Evolutionary conservation across 2,113 vertebrate genomes (phyloP).

Genomic region (Macrotis lagotis): DNA sequence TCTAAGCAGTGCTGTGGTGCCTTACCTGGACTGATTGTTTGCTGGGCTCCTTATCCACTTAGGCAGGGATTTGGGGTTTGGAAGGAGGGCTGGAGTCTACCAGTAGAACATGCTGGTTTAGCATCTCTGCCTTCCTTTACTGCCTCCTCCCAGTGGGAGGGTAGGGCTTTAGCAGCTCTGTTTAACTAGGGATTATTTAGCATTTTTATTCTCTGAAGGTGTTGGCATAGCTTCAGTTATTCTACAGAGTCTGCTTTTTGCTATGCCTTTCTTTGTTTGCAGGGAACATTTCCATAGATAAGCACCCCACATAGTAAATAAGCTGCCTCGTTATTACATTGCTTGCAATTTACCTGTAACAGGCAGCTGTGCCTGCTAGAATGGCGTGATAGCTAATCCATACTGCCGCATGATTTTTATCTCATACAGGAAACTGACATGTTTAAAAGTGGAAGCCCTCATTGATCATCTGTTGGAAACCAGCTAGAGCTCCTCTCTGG

Average conservation of each 20-base stretch:
- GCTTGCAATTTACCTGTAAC: conserved; percentile 82
- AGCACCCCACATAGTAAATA: conserved; percentile 84
- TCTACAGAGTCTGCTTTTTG: conserved; percentile 70
- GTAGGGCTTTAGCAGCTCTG: conserved; percentile 54
- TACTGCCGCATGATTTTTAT: conserved; percentile 78
- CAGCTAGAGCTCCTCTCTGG: conserved; percentile 55
- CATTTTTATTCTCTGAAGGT: conserved; percentile 72
- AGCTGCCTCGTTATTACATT: conserved; percentile 84
- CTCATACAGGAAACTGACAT: conserved; percentile 54
- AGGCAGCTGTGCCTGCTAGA: conserved; percentile 78
- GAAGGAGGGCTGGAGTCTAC: not conserved
- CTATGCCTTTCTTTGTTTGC: conserved; percentile 79
- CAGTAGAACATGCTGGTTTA: not conserved
- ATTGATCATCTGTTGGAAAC: conserved; percentile 44
- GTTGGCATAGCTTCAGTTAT: conserved; percentile 73
- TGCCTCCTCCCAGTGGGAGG: conserved; percentile 50
- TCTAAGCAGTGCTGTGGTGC: not conserved
- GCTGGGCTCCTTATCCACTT: not conserved
- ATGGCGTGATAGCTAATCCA: conserved; percentile 76
- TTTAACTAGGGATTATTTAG: conserved; percentile 71
- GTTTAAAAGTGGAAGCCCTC: conserved; percentile 75
- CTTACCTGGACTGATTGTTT: not conserved
- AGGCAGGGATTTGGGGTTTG: not conserved
- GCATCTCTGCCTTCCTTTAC: conserved; percentile 14
- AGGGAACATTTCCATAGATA: conserved; percentile 85